Conservation (phyloP, 1,140 invertebrate genomes). For the Nymphalis io region DNA sequence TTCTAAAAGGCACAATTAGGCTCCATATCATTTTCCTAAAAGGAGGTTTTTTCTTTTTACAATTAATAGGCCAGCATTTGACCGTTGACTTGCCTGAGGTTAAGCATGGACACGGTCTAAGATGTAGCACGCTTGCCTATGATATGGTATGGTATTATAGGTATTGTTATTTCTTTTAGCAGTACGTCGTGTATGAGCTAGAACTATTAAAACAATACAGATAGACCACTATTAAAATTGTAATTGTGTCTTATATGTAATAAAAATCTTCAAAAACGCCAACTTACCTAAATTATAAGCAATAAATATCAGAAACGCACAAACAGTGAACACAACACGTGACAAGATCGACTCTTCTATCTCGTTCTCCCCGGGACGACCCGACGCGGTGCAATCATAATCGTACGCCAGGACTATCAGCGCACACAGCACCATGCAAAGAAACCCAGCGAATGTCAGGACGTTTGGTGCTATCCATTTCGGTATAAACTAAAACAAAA, state of each 20-base stretch:
- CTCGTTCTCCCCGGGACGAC: slow-evolving; percentile 79
- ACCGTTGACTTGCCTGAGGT: too few relatives aligned
- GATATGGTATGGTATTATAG: too few relatives aligned
- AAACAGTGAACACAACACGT: slow-evolving; percentile 86
- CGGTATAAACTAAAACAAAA: slow-evolving; percentile 88
- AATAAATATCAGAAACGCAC: slow-evolving; percentile 94
- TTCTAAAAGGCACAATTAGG: too few relatives aligned
- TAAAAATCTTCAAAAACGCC: not conserved
- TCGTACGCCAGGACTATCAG: slow-evolving; percentile 92
- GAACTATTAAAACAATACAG: too few relatives aligned
- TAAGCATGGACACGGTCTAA: too few relatives aligned
- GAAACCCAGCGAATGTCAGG: slow-evolving; percentile 95
- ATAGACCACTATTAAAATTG: too few relatives aligned
- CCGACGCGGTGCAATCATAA: slow-evolving; percentile 89
- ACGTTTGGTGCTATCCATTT: slow-evolving; percentile 97
- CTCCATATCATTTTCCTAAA: too few relatives aligned
- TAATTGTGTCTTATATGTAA: not conserved
- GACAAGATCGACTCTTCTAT: slow-evolving; percentile 84
- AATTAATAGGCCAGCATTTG: too few relatives aligned
- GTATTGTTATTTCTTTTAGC: too few relatives aligned
- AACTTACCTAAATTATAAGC: slow-evolving; percentile 95
- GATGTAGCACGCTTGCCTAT: too few relatives aligned
- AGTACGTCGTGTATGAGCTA: too few relatives aligned
- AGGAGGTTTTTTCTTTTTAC: too few relatives aligned
- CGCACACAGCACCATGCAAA: slow-evolving; percentile 93